These are phyloP conservation scores for Yponomeuta sedellus DNA, from an alignment of 2,888 invertebrate genomes.

Conservation along the genomic window DNA sequence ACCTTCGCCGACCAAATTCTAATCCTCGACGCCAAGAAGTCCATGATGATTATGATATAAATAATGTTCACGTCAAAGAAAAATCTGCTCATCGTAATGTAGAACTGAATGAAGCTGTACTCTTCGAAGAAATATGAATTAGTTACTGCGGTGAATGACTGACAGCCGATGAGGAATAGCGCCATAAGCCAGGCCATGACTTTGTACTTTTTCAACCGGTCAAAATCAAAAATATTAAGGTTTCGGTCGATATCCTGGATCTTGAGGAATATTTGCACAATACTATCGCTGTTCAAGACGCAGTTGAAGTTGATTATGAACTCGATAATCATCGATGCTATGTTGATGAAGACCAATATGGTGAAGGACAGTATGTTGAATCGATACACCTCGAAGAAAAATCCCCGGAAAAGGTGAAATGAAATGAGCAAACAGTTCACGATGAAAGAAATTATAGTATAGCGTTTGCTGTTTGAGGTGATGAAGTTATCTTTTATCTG, in stretches of 20 bases:
- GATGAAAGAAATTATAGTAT: not conserved
- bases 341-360: not conserved
- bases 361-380: not conserved
- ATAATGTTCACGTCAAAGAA: constrained; percentile 5
- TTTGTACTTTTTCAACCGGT: not conserved
- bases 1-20: not conserved
- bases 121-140: not conserved
- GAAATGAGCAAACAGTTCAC: no score
- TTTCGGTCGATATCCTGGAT: not conserved
- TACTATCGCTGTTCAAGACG: not conserved
- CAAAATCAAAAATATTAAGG: not conserved
- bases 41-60: not conserved
- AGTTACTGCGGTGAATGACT: not conserved
- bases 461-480: not conserved
- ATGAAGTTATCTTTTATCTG: constrained; percentile 10
- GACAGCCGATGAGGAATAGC: no score
- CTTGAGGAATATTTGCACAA: constrained; percentile 3
- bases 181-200: not conserved
- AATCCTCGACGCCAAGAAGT: not conserved
- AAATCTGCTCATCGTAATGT: not conserved
- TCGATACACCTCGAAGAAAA: not conserved
- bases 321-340: not conserved
- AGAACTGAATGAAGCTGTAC: not conserved
- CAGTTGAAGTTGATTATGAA: constrained; percentile 1
- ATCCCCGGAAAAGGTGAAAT: not conserved